Percentiles rank a stretch among this genome's conserved stretches.
These are phyloP conservation scores for Drosophila micromelanica DNA, from an alignment of 1,140 invertebrate species.

Conservation along the genomic window DNA sequence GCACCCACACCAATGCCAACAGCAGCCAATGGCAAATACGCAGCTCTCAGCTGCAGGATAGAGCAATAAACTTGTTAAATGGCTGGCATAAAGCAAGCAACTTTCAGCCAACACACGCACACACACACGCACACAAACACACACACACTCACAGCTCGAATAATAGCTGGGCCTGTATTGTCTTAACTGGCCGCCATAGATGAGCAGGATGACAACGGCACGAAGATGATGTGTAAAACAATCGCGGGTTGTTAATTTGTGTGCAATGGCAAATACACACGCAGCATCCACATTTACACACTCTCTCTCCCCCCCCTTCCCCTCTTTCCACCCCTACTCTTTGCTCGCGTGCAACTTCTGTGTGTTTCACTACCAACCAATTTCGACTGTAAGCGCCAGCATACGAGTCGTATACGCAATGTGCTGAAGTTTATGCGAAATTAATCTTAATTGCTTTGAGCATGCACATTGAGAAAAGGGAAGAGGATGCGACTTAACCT, in stretches of 20 bases:
- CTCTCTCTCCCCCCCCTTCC: not conserved
- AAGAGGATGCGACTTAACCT: not conserved
- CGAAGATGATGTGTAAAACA: conserved; percentile 65
- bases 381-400: conserved; percentile 18
- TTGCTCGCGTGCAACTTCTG: not conserved
- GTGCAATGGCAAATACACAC: conserved; percentile 39
- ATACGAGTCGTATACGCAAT: conserved; percentile 55
- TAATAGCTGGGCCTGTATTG: conserved; percentile 36
- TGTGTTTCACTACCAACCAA: not conserved
- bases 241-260: conserved; percentile 74
- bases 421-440: conserved; percentile 64
- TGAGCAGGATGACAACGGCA: conserved; percentile 8
- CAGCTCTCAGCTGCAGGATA: conserved; percentile 55
- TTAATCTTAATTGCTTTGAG: conserved; percentile 64
- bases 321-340: not conserved
- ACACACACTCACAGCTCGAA: conserved; percentile 14
- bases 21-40: conserved; percentile 32
- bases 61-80: conserved; percentile 63
- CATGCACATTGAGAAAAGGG: not conserved
- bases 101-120: conserved; percentile 15
- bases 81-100: conserved; percentile 56
- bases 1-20: conserved; percentile 27
- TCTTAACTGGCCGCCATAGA: conserved; percentile 37
- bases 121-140: conserved; percentile 1
- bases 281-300: conserved; percentile 2